Percentiles rank a stretch among this genome's conserved stretches.
These are phyloP conservation scores for Clusia tigrina DNA, from an alignment of 2,888 invertebrate species.

Conservation along the genomic window DNA sequence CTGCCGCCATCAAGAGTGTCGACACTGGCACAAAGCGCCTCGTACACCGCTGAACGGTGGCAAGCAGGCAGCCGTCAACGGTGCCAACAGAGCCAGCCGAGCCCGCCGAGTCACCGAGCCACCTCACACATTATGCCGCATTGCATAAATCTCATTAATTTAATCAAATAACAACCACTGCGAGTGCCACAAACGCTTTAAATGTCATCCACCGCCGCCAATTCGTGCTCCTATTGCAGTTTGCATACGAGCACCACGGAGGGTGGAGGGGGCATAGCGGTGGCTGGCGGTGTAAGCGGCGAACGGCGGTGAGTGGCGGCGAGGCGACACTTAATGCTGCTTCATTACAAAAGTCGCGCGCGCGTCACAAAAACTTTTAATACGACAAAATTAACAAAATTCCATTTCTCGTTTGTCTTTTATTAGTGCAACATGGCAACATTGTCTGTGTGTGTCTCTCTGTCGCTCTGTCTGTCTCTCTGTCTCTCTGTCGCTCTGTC, in stretches of 20 bases:
- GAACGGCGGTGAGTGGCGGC: neutral
- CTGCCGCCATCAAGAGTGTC: neutral
- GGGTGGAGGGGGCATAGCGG: neutral
- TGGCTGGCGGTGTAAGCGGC: no score
- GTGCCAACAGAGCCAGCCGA: neutral
- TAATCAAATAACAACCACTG: constrained; percentile 23
- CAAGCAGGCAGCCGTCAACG: neutral
- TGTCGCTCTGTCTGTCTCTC: neutral
- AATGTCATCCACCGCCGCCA: no score
- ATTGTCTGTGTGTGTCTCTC: no score
- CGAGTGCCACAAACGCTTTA: no score
- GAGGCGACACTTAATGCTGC: neutral
- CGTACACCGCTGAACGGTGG: neutral
- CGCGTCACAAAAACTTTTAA: neutral
- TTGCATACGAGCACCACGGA: neutral
- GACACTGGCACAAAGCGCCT: neutral
- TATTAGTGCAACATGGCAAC: no score
- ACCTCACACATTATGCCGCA: constrained; percentile 5
- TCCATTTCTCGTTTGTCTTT: neutral
- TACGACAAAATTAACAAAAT: constrained; percentile 11
- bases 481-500: neutral
- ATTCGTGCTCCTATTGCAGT: no score
- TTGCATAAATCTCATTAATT: constrained; percentile 25
- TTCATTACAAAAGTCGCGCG: neutral
- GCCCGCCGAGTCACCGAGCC: neutral